A percentile compares a stretch with the other conserved stretches of the same genome.
These are phyloP conservation scores for Falco berigora DNA, from an alignment of 2,797 vertebrate species.

Conservation along the genomic window DNA sequence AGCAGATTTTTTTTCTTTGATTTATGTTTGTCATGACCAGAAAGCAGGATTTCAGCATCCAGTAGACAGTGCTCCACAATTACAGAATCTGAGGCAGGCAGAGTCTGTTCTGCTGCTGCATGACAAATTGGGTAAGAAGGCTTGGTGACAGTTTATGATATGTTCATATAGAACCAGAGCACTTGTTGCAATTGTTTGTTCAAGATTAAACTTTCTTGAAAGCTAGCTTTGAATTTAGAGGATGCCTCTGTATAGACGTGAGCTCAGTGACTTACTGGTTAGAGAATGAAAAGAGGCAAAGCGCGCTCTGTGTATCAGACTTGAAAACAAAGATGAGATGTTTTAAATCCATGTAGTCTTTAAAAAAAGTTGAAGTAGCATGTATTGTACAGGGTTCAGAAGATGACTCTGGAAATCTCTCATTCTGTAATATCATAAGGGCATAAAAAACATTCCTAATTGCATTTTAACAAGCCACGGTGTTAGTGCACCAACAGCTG, in stretches of 20 bases:
- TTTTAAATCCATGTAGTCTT: not conserved
- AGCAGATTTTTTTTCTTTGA: conserved; percentile 44
- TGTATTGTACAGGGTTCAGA: not conserved
- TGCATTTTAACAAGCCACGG: not conserved
- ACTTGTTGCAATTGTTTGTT: not conserved
- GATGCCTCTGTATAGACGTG: not conserved
- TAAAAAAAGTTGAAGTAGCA: not conserved
- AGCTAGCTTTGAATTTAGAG: not conserved
- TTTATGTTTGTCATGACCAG: conserved; percentile 53
- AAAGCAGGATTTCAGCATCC: not conserved
- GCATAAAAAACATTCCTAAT: not conserved
- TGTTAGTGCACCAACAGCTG: not conserved
- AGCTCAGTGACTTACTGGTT: not conserved
- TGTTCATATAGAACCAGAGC: conserved; percentile 11
- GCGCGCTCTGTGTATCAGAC: not conserved
- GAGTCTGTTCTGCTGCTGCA: not conserved
- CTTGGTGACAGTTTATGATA: conserved; percentile 4
- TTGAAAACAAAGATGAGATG: not conserved
- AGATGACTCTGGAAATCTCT: not conserved
- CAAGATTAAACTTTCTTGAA: conserved; percentile 4
- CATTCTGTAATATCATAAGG: not conserved
- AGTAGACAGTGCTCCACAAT: not conserved
- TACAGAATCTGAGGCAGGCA: not conserved
- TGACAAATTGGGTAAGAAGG: conserved; percentile 52
- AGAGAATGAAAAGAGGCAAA: not conserved